phyloP scores from a whole-genome alignment of 2,113 vertebrate genomes.

The Phycodurus eques region DNA sequence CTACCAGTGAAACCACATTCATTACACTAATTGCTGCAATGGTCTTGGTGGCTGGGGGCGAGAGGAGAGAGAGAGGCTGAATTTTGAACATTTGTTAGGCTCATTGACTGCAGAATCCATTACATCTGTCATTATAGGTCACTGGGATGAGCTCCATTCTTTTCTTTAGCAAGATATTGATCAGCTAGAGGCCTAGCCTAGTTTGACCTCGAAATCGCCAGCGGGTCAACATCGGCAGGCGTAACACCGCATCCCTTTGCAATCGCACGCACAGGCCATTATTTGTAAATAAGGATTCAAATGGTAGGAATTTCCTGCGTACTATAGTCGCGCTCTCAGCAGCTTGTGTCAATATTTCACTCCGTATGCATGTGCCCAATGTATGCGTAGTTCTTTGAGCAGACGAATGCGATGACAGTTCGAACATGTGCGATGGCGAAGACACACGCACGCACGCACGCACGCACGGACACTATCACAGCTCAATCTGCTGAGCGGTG shows the following conservation, averaged over 20 bases:
- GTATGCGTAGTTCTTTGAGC: conserved; percentile 35
- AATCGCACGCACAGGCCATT: conserved; percentile 21
- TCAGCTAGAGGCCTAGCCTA: conserved; percentile 30
- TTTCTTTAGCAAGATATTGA: conserved; percentile 29
- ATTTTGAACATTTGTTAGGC: conserved; percentile 70
- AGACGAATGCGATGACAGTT: conserved; percentile 61
- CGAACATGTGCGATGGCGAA: conserved; percentile 56
- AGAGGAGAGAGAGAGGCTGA: conserved; percentile 49
- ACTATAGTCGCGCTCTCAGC: conserved; percentile 39
- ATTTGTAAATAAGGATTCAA: conserved; percentile 27
- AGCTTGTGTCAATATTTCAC: conserved; percentile 59
- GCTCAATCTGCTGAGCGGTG: conserved; percentile 59
- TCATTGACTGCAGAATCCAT: conserved; percentile 71
- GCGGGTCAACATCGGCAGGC: background rate
- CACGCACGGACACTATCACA: conserved; percentile 33
- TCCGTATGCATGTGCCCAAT: conserved; percentile 30
- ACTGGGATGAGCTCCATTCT: conserved; percentile 51
- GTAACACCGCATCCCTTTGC: background rate
- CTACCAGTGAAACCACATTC: conserved; percentile 72
- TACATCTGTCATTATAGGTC: conserved; percentile 56
- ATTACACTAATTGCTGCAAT: conserved; percentile 75
- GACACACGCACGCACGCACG: conserved; percentile 36
- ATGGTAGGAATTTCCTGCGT: conserved; percentile 45
- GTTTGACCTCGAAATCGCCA: conserved; percentile 20
- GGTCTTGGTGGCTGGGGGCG: conserved; percentile 60